Conservation (phyloP, 2,888 invertebrate species). For the Nemoura dubitans region DNA sequence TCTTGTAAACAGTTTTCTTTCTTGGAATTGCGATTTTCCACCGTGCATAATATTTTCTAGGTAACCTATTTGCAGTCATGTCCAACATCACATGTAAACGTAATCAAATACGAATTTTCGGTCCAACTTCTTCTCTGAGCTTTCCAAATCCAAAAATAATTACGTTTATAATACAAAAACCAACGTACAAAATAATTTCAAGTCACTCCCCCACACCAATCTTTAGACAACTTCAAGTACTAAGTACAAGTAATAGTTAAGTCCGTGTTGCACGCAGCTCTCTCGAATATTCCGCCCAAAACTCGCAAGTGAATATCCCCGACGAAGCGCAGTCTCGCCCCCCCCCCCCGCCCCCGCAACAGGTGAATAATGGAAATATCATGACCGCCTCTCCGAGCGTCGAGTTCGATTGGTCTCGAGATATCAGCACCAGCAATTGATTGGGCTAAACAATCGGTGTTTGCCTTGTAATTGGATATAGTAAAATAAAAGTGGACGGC, state of each 20-base stretch:
- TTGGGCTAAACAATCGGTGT: slow-evolving; percentile 36
- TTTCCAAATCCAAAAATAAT: neutral
- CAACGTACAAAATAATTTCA: neutral
- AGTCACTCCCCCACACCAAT: neutral
- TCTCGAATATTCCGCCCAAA: neutral
- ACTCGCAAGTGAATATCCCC: neutral
- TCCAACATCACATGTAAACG: neutral
- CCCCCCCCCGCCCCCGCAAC: neutral
- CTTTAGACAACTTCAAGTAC: too few relatives aligned
- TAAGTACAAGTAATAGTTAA: neutral
- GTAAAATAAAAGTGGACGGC: slow-evolving; percentile 32
- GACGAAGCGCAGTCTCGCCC: neutral
- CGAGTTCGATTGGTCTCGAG: neutral
- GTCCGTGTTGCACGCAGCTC: neutral
- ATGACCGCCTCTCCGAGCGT: slow-evolving; percentile 31
- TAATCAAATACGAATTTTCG: neutral
- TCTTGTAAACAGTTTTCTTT: neutral
- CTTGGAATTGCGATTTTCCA: neutral
- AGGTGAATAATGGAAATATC: slow-evolving; percentile 39
- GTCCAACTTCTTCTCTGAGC: neutral
- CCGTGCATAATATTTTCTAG: too few relatives aligned
- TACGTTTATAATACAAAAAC: neutral
- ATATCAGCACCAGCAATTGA: slow-evolving; percentile 25
- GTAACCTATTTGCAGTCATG: neutral
- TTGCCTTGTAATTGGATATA: slow-evolving; percentile 40